A percentile compares a stretch with the other conserved stretches of the same genome.
These are phyloP conservation scores for Prionailurus bengalensis DNA, from an alignment of 2,113 vertebrate genomes.

Conservation along the genomic window DNA sequence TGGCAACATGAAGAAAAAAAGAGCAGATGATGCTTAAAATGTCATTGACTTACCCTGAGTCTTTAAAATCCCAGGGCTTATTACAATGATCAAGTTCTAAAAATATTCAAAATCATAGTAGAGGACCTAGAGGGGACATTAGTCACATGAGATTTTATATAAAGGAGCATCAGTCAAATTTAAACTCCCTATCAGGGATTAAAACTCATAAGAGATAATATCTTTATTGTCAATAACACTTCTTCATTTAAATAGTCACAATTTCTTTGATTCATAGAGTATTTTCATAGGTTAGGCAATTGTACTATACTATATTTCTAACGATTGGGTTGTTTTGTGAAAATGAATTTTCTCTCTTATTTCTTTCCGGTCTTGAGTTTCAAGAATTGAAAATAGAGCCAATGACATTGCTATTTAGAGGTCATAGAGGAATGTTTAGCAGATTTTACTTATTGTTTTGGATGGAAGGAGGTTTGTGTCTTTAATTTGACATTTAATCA, in stretches of 20 bases:
- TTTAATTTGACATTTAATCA: slow-evolving; percentile 35
- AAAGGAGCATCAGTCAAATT: background rate
- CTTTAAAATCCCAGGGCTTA: slow-evolving; percentile 66
- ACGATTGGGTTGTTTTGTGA: slow-evolving; percentile 50
- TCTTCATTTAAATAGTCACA: slow-evolving; percentile 62
- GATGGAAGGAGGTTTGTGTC: background rate
- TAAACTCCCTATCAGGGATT: background rate
- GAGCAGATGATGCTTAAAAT: slow-evolving; percentile 42
- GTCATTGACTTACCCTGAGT: slow-evolving; percentile 36
- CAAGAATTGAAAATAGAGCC: slow-evolving; percentile 49
- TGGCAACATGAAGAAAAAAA: slow-evolving; percentile 50
- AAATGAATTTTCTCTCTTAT: slow-evolving; percentile 54
- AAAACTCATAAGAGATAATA: slow-evolving; percentile 40
- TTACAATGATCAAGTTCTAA: slow-evolving; percentile 71
- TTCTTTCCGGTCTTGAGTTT: slow-evolving; percentile 32
- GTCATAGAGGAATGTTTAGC: background rate
- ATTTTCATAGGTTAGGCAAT: slow-evolving; percentile 57
- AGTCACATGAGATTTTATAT: slow-evolving; percentile 40
- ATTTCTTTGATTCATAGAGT: slow-evolving; percentile 74
- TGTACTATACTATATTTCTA: slow-evolving; percentile 32
- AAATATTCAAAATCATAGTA: slow-evolving; percentile 60
- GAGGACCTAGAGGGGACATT: background rate
- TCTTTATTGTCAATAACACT: slow-evolving; percentile 64
- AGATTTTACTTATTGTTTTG: background rate
- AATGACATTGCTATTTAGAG: slow-evolving; percentile 21